Evolutionary conservation across 2,888 invertebrate species (phyloP).

Genomic region (Dugesia japonica): DNA sequence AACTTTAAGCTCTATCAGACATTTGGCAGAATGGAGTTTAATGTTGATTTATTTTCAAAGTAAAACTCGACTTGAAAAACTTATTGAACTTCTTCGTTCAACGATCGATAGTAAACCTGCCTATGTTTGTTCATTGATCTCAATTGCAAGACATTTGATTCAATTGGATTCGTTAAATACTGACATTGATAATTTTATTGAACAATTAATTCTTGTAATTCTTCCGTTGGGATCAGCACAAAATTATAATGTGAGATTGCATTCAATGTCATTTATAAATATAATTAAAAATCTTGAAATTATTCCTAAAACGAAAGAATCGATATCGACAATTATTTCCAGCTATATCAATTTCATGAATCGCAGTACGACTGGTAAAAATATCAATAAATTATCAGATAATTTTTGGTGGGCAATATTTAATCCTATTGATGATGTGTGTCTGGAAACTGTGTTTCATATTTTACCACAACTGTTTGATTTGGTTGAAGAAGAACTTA

Average conservation of each 20-base stretch:
- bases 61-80: neutral
- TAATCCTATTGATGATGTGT: neutral
- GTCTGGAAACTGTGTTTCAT: slow-evolving; percentile 3
- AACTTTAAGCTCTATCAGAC: neutral
- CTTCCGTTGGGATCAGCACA: neutral
- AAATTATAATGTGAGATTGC: neutral
- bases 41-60: neutral
- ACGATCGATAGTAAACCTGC: neutral
- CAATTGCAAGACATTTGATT: neutral
- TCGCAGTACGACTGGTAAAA: neutral
- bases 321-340: neutral
- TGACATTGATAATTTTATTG: neutral
- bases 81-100: neutral
- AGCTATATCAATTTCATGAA: neutral
- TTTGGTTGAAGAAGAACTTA: neutral
- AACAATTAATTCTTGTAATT: neutral
- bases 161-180: neutral
- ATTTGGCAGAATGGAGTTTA: neutral
- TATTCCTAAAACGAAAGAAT: neutral
- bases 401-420: neutral
- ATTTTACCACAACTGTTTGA: neutral
- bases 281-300: neutral
- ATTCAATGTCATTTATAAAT: neutral
- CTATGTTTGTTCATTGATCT: neutral
- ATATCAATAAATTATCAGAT: neutral